Evolutionary conservation across 2,888 invertebrate genomes (phyloP).

Genomic region (Sisyra terminalis): DNA sequence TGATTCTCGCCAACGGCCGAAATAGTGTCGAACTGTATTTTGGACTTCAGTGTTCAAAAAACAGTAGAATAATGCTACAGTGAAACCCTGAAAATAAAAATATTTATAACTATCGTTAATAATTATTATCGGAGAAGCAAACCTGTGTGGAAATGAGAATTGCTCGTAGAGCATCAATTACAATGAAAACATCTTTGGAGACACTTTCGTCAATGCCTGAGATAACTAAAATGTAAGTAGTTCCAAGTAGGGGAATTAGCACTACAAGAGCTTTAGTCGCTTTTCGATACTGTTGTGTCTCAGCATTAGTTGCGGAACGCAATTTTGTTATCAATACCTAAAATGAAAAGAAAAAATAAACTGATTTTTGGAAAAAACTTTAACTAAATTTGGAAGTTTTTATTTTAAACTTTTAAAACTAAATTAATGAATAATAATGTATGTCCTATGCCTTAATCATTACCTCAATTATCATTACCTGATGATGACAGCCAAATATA

Average conservation of each 20-base stretch:
- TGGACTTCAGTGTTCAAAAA: constrained; percentile 86
- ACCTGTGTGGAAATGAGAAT: constrained; percentile 84
- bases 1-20: constrained; percentile 59
- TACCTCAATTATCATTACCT: no score
- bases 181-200: constrained; percentile 48
- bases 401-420: no score
- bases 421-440: no score
- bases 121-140: constrained; percentile 16
- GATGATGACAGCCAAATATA: no score
- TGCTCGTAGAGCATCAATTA: constrained; percentile 57
- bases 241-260: constrained; percentile 78
- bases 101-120: background rate
- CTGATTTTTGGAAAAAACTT: no score
- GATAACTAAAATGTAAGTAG: constrained; percentile 76
- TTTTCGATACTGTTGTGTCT: constrained; percentile 81
- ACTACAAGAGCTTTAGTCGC: constrained; percentile 84
- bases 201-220: constrained; percentile 63
- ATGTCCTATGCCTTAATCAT: no score
- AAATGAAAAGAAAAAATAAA: constrained; percentile 9
- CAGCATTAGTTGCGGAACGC: constrained; percentile 74
- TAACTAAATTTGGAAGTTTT: no score
- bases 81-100: constrained; percentile 53
- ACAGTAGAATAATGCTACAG: constrained; percentile 81
- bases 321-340: constrained; percentile 86
- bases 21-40: constrained; percentile 66